Base-by-base conservation (phyloP, 1,140 invertebrate genomes). In the Drosophila tani region DNA sequence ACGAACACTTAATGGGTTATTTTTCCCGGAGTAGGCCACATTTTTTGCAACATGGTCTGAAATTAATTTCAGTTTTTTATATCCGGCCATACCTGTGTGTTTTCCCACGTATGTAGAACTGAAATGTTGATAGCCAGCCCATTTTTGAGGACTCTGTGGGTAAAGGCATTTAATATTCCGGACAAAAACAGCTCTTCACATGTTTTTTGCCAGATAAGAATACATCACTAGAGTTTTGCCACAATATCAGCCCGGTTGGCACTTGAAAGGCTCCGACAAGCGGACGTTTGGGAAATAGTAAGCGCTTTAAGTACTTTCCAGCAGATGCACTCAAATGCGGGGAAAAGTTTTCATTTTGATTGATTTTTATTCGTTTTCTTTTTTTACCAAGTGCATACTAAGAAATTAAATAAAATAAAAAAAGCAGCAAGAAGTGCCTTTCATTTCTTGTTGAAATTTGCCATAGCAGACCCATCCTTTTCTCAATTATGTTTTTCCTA, bases 11-110 rank as follows among this genome's bases (percentile, higher is more conserved):
- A 56, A 24, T 40, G 53, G 53, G 35, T 56, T 56, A 40, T 56
- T 40, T 38, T 40, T 40, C 8, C 19, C 3, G 35, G 53, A 40
- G 53, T 56, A 21, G 11, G 19, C 1, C 21, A 56, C 35, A 40
- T 35, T 40, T 40, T 40, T 56, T 40, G 51, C 51, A 40, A 55
- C 51, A 55, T 24, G 32, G 14, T 55, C 38, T 11, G 35, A 56
- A 21, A 24, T 24, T 56, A 56, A 40, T 56, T 56, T 56, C 19
- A 24, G 32, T n/a, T 55, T 24, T 56, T 56, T 24, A 15, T 15
- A 56, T 56, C 53, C 53, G 14, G 2, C 5, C 35, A 21, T 56
- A 56, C 53, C 35, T 24, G 14, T 56, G 35, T 35, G 35, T 35
- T 24, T 56, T 56, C 53, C 35, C 53, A 56, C 53, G 17, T 55